Conservation (phyloP, 2,797 vertebrate genomes). For the Clarias pachynema region DNA sequence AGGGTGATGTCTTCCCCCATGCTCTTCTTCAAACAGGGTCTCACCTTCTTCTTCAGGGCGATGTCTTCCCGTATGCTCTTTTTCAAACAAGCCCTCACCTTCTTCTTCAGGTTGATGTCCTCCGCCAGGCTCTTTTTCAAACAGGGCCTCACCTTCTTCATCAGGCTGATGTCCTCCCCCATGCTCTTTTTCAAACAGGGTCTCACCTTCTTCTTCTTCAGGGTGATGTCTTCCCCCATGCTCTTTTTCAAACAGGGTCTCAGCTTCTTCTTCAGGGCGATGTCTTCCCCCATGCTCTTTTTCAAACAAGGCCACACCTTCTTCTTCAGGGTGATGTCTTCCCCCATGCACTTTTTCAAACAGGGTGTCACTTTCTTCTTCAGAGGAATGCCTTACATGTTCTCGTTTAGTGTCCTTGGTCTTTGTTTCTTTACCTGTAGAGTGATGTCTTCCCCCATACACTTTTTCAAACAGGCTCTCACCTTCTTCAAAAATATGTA, state of each 20-base stretch:
- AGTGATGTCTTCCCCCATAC: slow-evolving; percentile 6
- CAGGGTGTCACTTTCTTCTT: neutral
- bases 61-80: neutral
- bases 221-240: neutral
- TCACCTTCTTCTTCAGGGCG: neutral
- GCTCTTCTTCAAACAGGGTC: slow-evolving; percentile 34
- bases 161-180: slow-evolving; percentile 19
- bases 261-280: neutral
- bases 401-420: too few relatives aligned
- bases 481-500: too few relatives aligned
- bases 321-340: neutral
- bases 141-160: neutral
- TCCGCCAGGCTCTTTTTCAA: slow-evolving; percentile 30
- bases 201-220: neutral
- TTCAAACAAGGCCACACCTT: slow-evolving; percentile 11
- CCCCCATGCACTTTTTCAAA: neutral
- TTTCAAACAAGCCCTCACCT: neutral
- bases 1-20: neutral
- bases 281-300: slow-evolving; percentile 15
- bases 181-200: neutral
- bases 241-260: neutral
- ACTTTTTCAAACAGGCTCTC: too few relatives aligned
- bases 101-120: slow-evolving; percentile 24
- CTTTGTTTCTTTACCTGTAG: neutral
- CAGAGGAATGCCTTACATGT: too few relatives aligned